Base-by-base conservation (phyloP, 2,888 invertebrate species). In the Perizoma affinitatum region DNA sequence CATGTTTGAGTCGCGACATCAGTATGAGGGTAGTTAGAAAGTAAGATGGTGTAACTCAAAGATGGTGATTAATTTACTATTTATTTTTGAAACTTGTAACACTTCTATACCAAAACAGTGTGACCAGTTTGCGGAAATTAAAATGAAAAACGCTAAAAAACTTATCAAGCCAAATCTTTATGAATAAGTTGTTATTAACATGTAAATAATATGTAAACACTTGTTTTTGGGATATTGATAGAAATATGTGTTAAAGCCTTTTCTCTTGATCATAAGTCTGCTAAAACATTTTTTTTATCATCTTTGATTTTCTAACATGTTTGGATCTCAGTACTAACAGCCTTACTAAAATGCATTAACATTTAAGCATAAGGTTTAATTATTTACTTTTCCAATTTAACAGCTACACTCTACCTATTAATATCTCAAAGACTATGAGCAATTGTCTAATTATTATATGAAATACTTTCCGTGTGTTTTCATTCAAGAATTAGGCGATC, bases 41-140 rank as follows among this genome's bases (percentile, higher is more conserved):
- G 52, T n/a, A n/a, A n/a, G n/a, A n/a, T n/a, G n/a, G n/a, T n/a
- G n/a, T 52, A 47, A 66, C 49, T 59, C 54, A 51, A 57, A 46
- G 0, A 62, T 53, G 54, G 45, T 40, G 35, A 6, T 4, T 44
- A 42, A 10, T 36, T 10, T 59, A 54, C 41, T 46, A 22, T 58
- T 71, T 69, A 71, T 65, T 54, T 45, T 34, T 73, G 74, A 68
- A 67, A 68, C 61, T 55, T 71, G 63, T 58, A 67, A 58, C 61
- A 65, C 67, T 80, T 75, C 76, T 79, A 86, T 86, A 88, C 88
- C 88, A 89, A 89, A 88, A 79, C 73, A 75, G 75, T 82, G 79
- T 81, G 84, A 87, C 84, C 86, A 87, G 86, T 87, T 79, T 72
- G 68, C 75, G 71, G 75, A 74, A 66, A 70, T 62, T 47, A 43